Evolutionary conservation across 2,797 vertebrate species (phyloP).

Genomic region (Chelonia mydas): DNA sequence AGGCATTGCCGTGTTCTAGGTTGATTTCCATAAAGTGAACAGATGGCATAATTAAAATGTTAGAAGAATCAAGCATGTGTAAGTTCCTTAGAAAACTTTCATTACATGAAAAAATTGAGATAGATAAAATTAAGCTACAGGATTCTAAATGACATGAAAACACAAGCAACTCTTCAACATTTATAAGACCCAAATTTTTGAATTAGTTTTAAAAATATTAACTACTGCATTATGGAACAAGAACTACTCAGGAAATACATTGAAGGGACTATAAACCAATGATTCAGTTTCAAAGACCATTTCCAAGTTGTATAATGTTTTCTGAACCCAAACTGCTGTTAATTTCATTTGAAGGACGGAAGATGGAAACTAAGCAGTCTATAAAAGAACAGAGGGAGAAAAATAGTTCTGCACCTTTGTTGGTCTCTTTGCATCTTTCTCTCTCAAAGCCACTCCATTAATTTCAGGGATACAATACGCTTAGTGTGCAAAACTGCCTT

Average conservation of each 20-base stretch:
- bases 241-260: background rate
- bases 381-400: background rate
- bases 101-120: slow-evolving; percentile 25
- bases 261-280: background rate
- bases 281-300: slow-evolving; percentile 37
- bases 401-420: background rate
- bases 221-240: slow-evolving; percentile 30
- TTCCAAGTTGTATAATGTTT: slow-evolving; percentile 39
- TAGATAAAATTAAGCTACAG: slow-evolving; percentile 47
- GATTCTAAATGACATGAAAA: slow-evolving; percentile 46
- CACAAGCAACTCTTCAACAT: background rate
- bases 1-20: slow-evolving; percentile 12
- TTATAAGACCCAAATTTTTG: slow-evolving; percentile 27
- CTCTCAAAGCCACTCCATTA: background rate
- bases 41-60: slow-evolving; percentile 73
- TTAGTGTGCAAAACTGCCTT: background rate
- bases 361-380: background rate
- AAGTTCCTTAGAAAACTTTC: slow-evolving; percentile 69
- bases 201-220: slow-evolving; percentile 15
- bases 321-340: slow-evolving; percentile 8
- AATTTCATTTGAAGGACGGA: background rate
- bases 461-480: background rate
- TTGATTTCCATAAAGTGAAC: slow-evolving; percentile 48
- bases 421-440: background rate
- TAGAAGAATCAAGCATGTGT: slow-evolving; percentile 70